Conservation (phyloP, 2,888 invertebrate genomes). For the Fragum fragum region DNA sequence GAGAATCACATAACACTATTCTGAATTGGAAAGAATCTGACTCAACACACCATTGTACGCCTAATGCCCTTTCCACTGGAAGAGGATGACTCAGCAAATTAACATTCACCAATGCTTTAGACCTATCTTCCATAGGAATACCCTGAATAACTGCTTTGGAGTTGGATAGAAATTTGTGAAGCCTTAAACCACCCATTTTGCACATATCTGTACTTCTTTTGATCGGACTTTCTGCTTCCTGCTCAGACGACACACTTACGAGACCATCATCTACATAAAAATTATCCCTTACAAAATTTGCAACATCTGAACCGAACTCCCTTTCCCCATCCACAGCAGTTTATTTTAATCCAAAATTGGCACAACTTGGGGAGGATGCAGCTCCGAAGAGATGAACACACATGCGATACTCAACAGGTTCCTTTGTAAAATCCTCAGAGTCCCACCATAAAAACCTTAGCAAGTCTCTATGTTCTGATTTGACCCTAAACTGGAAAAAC, state of each 20-base stretch:
- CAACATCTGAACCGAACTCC: conserved; percentile 42
- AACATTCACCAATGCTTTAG: background rate
- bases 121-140: background rate
- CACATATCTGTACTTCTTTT: background rate
- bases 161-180: background rate
- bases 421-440: conserved; percentile 15
- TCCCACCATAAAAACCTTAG: conserved; percentile 59
- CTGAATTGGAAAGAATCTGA: conserved; percentile 50
- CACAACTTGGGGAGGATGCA: conserved; percentile 64
- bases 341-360: conserved; percentile 39
- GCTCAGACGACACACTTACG: conserved; percentile 8
- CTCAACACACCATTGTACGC: too few relatives aligned
- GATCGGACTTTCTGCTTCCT: conserved; percentile 45
- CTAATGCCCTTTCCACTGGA: too few relatives aligned
- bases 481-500: conserved; percentile 53
- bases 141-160: background rate
- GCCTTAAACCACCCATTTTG: background rate
- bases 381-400: too few relatives aligned
- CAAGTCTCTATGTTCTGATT: conserved; percentile 42
- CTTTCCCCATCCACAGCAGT: conserved; percentile 37
- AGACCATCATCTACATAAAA: conserved; percentile 70
- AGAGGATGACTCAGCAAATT: conserved; percentile 36
- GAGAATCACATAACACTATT: conserved; percentile 38
- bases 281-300: conserved; percentile 51
- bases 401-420: too few relatives aligned